Base-by-base conservation (phyloP, 2,113 vertebrate species). In the Dromas ardeola region DNA sequence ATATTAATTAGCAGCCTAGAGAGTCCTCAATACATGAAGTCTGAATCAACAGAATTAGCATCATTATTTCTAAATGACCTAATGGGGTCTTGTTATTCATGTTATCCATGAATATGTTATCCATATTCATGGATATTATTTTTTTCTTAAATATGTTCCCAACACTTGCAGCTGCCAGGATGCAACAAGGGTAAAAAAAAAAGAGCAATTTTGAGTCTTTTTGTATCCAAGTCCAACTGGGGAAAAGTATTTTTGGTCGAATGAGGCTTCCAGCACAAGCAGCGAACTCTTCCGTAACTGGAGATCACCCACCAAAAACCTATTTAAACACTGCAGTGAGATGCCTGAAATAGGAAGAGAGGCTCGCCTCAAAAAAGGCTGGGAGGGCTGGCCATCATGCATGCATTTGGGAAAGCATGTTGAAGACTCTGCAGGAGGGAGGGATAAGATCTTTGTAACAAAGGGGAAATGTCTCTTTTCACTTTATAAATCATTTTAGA, bases 371-470 rank as follows among this genome's bases (percentile, higher is more conserved):
- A 6, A 42, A 21, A 21, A 66, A 19, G 21, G 27, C 36, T 40
- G 52, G 36, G 17, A 43, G 11, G 34, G 62, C 34, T 23, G 56
- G 40, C 32, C 36, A 50, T 9, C 30, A 2, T 0, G 3, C 13
- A 2, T 0, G 9, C 29, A 0, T 29, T 5, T 38, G 10, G 56
- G 26, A 26, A 70, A 29, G 5, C 8, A 11, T 1, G 5, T 1
- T 22, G 49, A 78, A 42, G 40, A 49, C 25, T 8, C 25, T 18
- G 72, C 63, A 62, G 47, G 1, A 40, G 16, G 47, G 50, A 82
- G 50, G 17, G 4, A 36, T 8, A 19, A 32, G 25, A 49, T 32
- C 49, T 71, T 50, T 27, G 9, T 22, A 42, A 36, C 42, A 50
- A 42, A 55, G 19, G 10, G 3, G 21, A 49, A 40, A 47, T 1